Percentiles rank a stretch among this genome's conserved stretches.
These are phyloP conservation scores for Conchocele bisecta DNA, from an alignment of 2,888 invertebrate species.

Conservation along the genomic window DNA sequence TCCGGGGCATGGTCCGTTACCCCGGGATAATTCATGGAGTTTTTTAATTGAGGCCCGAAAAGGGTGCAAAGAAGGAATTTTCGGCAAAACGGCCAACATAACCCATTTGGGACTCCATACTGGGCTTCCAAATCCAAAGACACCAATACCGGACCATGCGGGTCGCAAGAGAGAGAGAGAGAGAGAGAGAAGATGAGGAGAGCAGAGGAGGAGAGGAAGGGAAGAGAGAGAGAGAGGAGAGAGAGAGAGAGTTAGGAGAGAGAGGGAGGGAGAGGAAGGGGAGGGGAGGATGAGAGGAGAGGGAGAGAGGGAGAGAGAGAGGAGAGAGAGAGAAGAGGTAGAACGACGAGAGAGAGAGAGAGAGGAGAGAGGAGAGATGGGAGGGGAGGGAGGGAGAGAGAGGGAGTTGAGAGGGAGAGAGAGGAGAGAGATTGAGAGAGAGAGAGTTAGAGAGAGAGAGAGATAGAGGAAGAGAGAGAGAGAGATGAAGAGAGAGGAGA, in stretches of 20 bases:
- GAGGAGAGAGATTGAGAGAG: background rate
- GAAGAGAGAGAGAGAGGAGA: background rate
- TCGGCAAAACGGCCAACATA: too few relatives aligned
- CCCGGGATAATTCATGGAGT: too few relatives aligned
- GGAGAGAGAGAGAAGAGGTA: background rate
- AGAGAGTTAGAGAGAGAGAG: background rate
- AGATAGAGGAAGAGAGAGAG: background rate
- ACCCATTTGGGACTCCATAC: too few relatives aligned
- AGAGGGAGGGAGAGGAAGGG: background rate
- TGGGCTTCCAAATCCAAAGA: too few relatives aligned
- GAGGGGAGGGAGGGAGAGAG: background rate
- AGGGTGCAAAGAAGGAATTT: too few relatives aligned
- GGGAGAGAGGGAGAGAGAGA: background rate
- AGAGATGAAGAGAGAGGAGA: background rate
- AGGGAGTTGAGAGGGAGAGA: background rate
- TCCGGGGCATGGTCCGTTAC: too few relatives aligned
- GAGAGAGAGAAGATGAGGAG: background rate
- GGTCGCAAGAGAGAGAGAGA: too few relatives aligned
- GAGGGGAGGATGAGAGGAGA: background rate
- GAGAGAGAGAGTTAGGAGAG: background rate
- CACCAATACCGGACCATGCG: too few relatives aligned
- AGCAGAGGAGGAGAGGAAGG: background rate
- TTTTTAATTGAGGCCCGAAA: too few relatives aligned
- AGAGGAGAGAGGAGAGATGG: background rate
- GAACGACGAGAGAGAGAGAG: background rate